These are phyloP conservation scores for Ectropis crepuscularia DNA, from an alignment of 2,888 invertebrate genomes.

Conservation along the genomic window DNA sequence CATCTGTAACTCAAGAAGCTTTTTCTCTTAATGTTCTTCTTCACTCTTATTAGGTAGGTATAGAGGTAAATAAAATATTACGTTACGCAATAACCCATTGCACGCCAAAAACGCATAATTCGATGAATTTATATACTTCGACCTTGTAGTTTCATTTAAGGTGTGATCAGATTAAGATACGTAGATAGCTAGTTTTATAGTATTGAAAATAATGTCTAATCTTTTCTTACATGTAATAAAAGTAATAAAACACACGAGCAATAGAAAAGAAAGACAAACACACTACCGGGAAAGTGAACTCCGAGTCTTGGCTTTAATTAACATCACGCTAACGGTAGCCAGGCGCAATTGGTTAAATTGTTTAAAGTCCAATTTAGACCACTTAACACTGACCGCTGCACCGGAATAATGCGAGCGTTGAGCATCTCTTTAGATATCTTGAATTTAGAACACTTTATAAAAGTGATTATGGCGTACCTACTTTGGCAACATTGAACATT, in stretches of 20 bases:
- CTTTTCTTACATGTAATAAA: no score
- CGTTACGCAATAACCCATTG: neutral
- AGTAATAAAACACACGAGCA: neutral
- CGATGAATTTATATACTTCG: no score
- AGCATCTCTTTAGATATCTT: conserved; percentile 12
- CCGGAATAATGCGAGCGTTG: conserved; percentile 44
- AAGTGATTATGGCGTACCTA: no score
- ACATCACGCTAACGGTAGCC: conserved; percentile 40
- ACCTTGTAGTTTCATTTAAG: no score
- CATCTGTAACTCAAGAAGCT: no score
- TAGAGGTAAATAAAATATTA: neutral
- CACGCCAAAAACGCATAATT: neutral
- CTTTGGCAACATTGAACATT: neutral
- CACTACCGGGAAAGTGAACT: conserved; percentile 11
- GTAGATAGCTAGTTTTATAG: no score
- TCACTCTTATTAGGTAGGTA: no score
- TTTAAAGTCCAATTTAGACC: conserved; percentile 57
- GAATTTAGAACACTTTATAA: conserved; percentile 9
- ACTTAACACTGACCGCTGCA: conserved; percentile 52
- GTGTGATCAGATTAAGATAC: no score
- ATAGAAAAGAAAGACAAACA: neutral
- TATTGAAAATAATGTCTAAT: no score
- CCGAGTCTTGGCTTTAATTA: conserved; percentile 47
- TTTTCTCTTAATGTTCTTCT: no score
- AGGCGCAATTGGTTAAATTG: conserved; percentile 56